These are phyloP conservation scores for Orius insidiosus DNA, from an alignment of 1,140 invertebrate species.

Conservation along the genomic window DNA sequence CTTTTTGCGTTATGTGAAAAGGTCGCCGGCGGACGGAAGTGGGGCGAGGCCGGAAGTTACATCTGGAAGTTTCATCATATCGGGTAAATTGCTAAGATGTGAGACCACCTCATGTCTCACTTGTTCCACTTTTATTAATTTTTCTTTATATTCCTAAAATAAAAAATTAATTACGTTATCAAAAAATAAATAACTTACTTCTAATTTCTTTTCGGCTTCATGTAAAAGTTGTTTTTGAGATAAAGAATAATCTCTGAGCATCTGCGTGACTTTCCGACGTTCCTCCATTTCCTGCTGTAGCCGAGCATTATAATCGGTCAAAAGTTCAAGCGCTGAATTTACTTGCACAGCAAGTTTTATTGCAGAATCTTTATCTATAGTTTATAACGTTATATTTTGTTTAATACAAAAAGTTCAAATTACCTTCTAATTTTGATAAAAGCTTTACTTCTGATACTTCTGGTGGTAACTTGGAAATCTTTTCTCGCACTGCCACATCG, in stretches of 20 bases:
- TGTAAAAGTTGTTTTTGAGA: slow-evolving; percentile 66
- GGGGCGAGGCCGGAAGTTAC: slow-evolving; percentile 70
- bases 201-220: slow-evolving; percentile 67
- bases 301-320: slow-evolving; percentile 77
- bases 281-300: slow-evolving; percentile 76
- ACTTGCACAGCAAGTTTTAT: slow-evolving; percentile 56
- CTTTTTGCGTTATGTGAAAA: slow-evolving; percentile 37
- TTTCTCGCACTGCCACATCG: slow-evolving; percentile 78
- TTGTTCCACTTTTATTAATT: slow-evolving; percentile 65
- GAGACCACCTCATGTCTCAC: slow-evolving; percentile 76
- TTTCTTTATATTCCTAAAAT: slow-evolving; percentile 72
- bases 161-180: too few species aligned
- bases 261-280: slow-evolving; percentile 61
- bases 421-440: slow-evolving; percentile 67
- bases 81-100: slow-evolving; percentile 81
- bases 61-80: slow-evolving; percentile 75
- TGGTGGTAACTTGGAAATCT: slow-evolving; percentile 80
- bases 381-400: too few species aligned
- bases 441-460: slow-evolving; percentile 84
- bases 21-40: slow-evolving; percentile 80
- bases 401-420: too few species aligned
- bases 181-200: too few species aligned
- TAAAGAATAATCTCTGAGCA: slow-evolving; percentile 73
- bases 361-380: slow-evolving; percentile 56
- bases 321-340: slow-evolving; percentile 65